A percentile compares a stretch with the other conserved stretches of the same genome.
phyloP scores from a whole-genome alignment of 2,113 vertebrate species.

The Rissa tridactyla region DNA sequence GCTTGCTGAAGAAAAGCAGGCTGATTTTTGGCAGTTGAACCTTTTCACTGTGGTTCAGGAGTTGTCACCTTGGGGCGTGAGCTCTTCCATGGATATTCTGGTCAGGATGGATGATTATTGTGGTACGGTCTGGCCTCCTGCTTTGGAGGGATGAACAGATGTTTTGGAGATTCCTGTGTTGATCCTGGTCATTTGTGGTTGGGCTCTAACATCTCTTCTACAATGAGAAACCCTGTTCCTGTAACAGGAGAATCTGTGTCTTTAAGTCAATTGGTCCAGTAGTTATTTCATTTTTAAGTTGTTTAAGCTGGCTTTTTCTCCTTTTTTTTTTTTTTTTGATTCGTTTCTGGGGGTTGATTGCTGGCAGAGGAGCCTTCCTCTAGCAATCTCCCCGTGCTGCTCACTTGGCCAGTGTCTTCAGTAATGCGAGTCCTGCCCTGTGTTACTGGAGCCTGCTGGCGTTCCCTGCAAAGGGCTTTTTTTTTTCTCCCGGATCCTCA shows the following conservation, averaged over 20 bases:
- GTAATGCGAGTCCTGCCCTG: rapidly evolving
- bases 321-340: background rate
- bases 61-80: background rate
- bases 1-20: background rate
- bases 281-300: background rate
- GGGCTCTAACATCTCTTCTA: background rate
- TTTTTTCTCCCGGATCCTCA: background rate
- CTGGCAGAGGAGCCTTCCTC: background rate
- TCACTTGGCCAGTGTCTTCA: background rate
- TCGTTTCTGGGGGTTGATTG: background rate
- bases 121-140: background rate
- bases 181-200: background rate
- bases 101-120: background rate
- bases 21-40: background rate
- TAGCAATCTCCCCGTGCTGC: background rate
- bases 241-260: background rate
- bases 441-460: background rate
- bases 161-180: background rate
- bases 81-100: background rate
- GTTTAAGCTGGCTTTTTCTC: background rate
- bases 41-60: background rate
- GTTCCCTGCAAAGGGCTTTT: background rate
- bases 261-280: background rate
- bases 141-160: background rate
- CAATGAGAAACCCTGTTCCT: background rate